Base-by-base conservation (phyloP, 2,888 invertebrate species). In the Ashinkailepas kermadecensis region DNA sequence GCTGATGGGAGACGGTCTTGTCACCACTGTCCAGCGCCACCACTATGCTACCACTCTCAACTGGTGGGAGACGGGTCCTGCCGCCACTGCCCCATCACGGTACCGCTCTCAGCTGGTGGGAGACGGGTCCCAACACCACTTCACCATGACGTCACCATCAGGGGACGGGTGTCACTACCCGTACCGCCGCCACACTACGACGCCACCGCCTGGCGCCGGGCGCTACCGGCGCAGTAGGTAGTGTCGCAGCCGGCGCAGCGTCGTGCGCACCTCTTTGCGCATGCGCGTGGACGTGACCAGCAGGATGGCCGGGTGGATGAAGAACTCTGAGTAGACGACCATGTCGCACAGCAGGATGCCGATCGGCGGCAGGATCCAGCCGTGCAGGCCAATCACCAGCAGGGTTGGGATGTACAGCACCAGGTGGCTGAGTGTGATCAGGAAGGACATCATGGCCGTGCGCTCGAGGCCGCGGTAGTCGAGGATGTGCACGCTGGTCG, bases 281-380 rank as follows among this genome's bases (percentile, higher is more conserved):
- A 86, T 84, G 81, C 84, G 84, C 54, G 85, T 84, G 12, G 85
- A 85, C 15, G 85, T 84, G 57, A 85, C 82, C 21, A 86, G 83
- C 25, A 86, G 83, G 62, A 86, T 85, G 13, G 85, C 83, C 13
- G 86, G 85, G 81, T 86, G 86, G 25, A 86, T 84, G 23, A 86
- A 83, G 82, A 86, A 86, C 83, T 86, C 86, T 56, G 84, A 85
- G 82, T 86, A 86, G 59, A 86, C 85, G 67, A 86, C 84, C 39
- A 86, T 79, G n/a, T 85, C 86, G 81, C 86, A 86, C 23, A 85
- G 78, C 64, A 85, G 82, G 74, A 84, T 83, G n/a, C 80, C 83
- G 9, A 83, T 58, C 21, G 82, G 82, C 7, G 80, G 83, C 18
- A 84, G 81, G 64, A 83, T 74, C 79, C 82, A 82, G 59, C 84